Evolutionary conservation across 2,888 invertebrate species (phyloP), one percentile per base, ranked within the genome.

Genomic region (Ennomos quercinarius): DNA sequence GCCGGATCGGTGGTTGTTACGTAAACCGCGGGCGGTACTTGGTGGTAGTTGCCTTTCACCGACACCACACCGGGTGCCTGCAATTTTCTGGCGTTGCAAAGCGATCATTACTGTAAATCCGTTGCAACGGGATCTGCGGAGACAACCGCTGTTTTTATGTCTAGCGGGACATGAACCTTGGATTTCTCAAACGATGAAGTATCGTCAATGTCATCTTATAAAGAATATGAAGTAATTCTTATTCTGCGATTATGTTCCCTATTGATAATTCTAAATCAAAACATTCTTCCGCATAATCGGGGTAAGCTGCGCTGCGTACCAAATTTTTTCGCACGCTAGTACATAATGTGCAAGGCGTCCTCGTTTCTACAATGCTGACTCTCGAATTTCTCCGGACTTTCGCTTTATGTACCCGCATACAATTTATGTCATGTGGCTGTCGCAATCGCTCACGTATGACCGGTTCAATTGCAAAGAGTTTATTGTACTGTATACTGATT

Each of bases 331-430:
- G 13, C 6, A 27, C 27, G 27, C 27, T 27, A 27, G 27, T 5
- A 10, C 38, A 27, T 27, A 53, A 58, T 44, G 54, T 50, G 57
- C 55, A 66, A 64, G 47, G 63, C 63, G 57, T 67, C 66, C 66
- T 61, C 59, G 55, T 62, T 59, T 66, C 64, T 47, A 68, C 63
- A 66, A 64, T 67, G 67, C 53, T 60, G 63, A 66, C 69, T 74
- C 72, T 81, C 78, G 71, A 83, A 81, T 86, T 85, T 86, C 86
- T 78, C 81, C 77, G 66, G 71, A 76, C 81, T 83, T 83, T 86
- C 85, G 79, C 82, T 73, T n/a, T 72, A 70, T 70, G 68, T 49
- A 45, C 49, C 11, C 61, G 74, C 71, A 74, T 76, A 67, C 72
- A 74, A 76, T 27, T 79, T 75, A 76, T 81, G 81, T 73, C 81